Evolutionary conservation across 2,113 vertebrate genomes (phyloP).

Genomic region (Phalacrocorax aristotelis): DNA sequence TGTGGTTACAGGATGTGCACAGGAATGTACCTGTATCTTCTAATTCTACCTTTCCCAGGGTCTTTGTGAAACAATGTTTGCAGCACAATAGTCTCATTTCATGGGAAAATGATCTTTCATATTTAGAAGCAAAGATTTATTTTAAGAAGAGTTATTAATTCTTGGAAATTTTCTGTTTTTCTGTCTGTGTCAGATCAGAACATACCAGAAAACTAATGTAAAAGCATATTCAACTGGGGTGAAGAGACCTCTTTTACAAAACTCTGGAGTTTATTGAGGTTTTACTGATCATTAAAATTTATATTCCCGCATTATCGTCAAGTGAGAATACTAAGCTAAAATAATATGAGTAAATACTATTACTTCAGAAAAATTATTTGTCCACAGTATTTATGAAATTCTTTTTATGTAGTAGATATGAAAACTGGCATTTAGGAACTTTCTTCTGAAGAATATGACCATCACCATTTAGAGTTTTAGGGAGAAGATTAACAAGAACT

Average conservation of each 20-base stretch:
- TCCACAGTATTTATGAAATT: neutral
- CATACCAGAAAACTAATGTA: neutral
- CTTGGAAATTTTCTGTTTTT: neutral
- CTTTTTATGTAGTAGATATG: neutral
- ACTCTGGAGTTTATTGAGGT: neutral
- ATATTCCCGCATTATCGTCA: neutral
- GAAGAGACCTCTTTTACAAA: neutral
- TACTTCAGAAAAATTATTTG: neutral
- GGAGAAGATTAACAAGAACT: neutral
- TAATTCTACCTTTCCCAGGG: neutral
- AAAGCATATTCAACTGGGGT: neutral
- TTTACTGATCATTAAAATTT: neutral
- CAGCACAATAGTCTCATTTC: neutral
- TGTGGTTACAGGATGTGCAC: neutral
- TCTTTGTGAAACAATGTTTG: neutral
- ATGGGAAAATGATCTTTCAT: neutral
- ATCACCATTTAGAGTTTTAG: neutral
- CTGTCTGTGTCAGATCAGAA: neutral
- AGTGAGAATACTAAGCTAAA: neutral
- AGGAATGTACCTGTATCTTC: neutral
- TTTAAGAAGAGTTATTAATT: neutral
- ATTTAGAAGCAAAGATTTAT: neutral
- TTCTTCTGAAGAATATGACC: neutral
- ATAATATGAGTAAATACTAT: neutral
- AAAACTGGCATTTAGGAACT: neutral